phyloP scores from a whole-genome alignment of 2,113 vertebrate genomes.

The Recurvirostra avosetta region DNA sequence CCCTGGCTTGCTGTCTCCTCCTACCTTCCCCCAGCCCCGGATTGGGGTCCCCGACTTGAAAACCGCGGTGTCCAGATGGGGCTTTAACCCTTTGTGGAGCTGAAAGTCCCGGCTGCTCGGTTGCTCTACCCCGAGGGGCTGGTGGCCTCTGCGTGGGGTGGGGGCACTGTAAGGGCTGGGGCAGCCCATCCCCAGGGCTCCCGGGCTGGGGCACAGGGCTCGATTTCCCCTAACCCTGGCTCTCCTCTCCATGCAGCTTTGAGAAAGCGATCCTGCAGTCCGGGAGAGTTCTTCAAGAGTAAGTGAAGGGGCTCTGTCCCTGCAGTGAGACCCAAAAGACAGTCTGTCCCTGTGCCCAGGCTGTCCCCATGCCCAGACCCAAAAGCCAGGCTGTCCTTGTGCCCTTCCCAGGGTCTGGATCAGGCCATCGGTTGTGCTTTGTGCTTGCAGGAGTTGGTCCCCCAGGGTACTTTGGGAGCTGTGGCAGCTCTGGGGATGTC shows the following conservation, averaged over 20 bases:
- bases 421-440: fast-evolving
- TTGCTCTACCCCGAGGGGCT: background rate
- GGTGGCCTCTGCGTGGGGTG: background rate
- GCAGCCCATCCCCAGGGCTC: background rate
- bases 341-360: background rate
- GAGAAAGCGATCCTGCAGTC: conserved; percentile 75
- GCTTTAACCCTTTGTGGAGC: background rate
- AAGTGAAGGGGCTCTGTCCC: conserved; percentile 47
- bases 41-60: background rate
- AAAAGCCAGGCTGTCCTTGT: background rate
- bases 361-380: background rate
- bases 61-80: background rate
- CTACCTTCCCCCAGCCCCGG: background rate
- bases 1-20: fast-evolving
- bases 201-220: background rate
- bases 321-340: background rate
- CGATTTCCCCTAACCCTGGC: background rate
- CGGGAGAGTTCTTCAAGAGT: conserved; percentile 71
- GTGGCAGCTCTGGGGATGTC: background rate
- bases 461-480: background rate
- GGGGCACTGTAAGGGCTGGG: no score
- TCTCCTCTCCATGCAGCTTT: conserved; percentile 73
- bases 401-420: no score
- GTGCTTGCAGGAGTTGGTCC: no score
- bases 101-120: background rate